Evolutionary conservation across 2,113 vertebrate genomes (phyloP).

Genomic region (Elaphurus davidianus): DNA sequence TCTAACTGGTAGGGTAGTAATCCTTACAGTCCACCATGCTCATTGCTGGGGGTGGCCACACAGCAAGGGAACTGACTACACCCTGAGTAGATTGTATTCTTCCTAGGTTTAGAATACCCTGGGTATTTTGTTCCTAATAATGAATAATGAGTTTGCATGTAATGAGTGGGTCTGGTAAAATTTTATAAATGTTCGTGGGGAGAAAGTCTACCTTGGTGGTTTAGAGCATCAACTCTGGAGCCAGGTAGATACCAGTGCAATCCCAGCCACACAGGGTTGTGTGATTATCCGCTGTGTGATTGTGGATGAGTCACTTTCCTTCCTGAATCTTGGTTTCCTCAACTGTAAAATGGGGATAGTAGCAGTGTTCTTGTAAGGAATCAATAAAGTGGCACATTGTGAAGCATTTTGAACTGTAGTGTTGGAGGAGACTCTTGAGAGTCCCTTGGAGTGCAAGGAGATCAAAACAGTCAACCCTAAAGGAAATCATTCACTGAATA

Average conservation of each 20-base stretch:
- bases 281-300: background rate
- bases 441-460: background rate
- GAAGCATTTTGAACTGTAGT: background rate
- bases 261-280: background rate
- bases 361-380: background rate
- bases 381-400: background rate
- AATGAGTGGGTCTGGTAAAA: background rate
- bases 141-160: background rate
- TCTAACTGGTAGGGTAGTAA: background rate
- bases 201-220: background rate
- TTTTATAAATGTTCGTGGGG: background rate
- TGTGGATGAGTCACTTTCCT: background rate
- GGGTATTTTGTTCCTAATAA: background rate
- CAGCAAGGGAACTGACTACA: background rate
- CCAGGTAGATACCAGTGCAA: background rate
- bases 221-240: background rate
- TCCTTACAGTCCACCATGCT: background rate
- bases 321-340: slow-evolving; percentile 10
- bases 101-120: background rate
- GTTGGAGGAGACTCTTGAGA: background rate
- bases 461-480: background rate
- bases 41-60: background rate
- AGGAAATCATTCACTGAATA: background rate
- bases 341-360: background rate
- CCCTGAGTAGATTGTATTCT: background rate